phyloP scores from a whole-genome alignment of 53 echinoderm and acorn worm species.

The Patiria pectinifera region DNA sequence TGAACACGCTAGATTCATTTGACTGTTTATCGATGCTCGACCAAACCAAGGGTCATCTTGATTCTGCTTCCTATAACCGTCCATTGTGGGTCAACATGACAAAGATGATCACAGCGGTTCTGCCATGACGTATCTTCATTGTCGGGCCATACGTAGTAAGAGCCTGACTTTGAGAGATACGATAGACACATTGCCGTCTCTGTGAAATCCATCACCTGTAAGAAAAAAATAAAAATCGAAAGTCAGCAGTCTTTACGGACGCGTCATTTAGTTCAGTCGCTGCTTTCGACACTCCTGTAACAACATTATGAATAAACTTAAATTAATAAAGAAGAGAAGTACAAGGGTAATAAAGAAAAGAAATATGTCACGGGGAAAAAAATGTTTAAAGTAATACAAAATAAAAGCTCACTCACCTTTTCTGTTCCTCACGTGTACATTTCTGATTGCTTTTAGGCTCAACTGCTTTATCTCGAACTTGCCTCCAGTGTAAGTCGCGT shows the following conservation, averaged over 20 bases:
- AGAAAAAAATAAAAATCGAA: neutral
- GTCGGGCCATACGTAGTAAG: neutral
- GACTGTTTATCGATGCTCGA: neutral
- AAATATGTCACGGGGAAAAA: neutral
- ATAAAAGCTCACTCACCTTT: neutral
- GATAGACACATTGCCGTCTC: neutral
- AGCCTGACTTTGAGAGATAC: slow-evolving; percentile 19
- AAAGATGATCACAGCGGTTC: neutral
- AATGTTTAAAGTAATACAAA: neutral
- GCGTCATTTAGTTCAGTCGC: neutral
- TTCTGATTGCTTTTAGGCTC: neutral
- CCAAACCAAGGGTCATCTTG: neutral
- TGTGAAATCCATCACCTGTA: slow-evolving; percentile 17
- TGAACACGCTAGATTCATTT: neutral
- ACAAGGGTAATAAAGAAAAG: neutral
- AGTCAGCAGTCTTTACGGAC: neutral
- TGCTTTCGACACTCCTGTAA: neutral
- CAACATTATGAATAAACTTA: neutral
- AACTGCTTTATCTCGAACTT: neutral
- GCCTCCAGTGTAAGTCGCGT: neutral
- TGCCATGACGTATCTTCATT: slow-evolving; percentile 15
- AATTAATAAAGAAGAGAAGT: too few relatives aligned
- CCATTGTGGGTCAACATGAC: slow-evolving; percentile 9
- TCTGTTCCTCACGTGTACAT: slow-evolving; percentile 10
- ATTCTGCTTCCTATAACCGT: neutral